A percentile compares a stretch with the other conserved stretches of the same genome.
phyloP scores from a whole-genome alignment of 1,140 invertebrate species.

The Frieseomelitta varia region DNA sequence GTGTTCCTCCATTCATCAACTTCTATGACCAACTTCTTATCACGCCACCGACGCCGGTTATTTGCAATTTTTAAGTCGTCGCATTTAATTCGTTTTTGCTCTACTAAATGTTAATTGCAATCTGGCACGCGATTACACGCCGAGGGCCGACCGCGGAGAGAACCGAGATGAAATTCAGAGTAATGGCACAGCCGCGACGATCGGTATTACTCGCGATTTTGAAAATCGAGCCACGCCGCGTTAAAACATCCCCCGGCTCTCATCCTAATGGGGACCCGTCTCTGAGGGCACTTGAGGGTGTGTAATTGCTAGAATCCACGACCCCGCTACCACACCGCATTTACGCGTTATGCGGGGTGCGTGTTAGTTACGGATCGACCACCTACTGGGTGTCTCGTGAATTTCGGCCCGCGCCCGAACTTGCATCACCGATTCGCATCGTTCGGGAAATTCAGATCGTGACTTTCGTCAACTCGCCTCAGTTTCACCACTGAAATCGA shows the following conservation, averaged over 20 bases:
- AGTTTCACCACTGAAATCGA: background rate
- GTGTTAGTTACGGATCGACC: constrained; percentile 66
- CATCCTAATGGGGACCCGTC: constrained; percentile 80
- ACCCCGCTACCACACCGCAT: constrained; percentile 78
- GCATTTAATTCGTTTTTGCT: background rate
- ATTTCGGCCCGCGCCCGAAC: constrained; percentile 19
- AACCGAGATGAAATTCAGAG: background rate
- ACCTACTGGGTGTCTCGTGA: constrained; percentile 73
- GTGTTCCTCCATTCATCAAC: background rate
- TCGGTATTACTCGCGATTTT: constrained; percentile 59
- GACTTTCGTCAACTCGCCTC: background rate
- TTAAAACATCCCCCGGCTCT: constrained; percentile 76
- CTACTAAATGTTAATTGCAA: background rate
- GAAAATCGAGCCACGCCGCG: constrained; percentile 72
- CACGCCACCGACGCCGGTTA: background rate
- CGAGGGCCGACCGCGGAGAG: background rate
- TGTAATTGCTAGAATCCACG: constrained; percentile 82
- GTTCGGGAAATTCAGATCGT: background rate
- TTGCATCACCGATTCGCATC: background rate
- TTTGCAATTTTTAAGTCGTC: background rate
- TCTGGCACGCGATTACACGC: background rate
- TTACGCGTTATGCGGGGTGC: constrained; percentile 74
- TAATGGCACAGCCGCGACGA: background rate
- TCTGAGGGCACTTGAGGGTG: constrained; percentile 78
- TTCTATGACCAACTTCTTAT: no score